Evolutionary conservation across 2,888 invertebrate genomes (phyloP), one percentile per base, ranked within the genome.

Genomic region (Alitta virens): DNA sequence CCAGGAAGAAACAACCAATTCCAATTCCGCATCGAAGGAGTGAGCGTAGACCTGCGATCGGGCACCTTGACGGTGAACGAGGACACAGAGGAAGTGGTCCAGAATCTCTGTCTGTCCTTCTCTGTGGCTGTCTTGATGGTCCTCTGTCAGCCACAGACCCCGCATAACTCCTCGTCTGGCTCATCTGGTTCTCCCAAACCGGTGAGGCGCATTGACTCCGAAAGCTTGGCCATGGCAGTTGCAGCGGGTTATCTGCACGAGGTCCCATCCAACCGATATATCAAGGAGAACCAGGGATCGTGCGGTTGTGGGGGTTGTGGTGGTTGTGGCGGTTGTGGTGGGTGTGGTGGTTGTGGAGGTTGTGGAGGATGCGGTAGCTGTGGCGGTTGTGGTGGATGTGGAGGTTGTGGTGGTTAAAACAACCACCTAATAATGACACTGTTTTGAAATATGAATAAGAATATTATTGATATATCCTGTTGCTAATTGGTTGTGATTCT

Each of bases 41-140:
- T 63, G 50, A n/a, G 21, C 25, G 74, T 78, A 38, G 74, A 80
- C 63, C 68, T 79, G 23, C 69, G 70, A 63, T 69, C 69, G 16
- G 78, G 78, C 16, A 70, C 66, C 26, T 69, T 78, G 25, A 67
- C 72, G 25, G 66, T 78, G 12, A 64, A 66, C 26, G 68, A 70
- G n/a, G 69, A 69, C 16, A 66, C 53, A 57, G 55, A 64, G 60
- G 76, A 82, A 61, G 80, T 84, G 14, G 82, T 82, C 2, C 83
- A 84, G 71, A 82, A 83, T 64, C 74, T 84, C 12, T 82, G 83
- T 18, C 71, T 81, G 58, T 79, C 83, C 9, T 84, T 84, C 74
- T 77, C 80, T 53, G 80, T 84, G 9, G 76, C 84, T n/a, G 74
- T 84, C 7, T 75, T 84, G 21, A 83, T 84, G 68, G 83, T 84